Evolutionary conservation across 2,888 invertebrate species (phyloP).

Genomic region (Andrena chrysosceles): DNA sequence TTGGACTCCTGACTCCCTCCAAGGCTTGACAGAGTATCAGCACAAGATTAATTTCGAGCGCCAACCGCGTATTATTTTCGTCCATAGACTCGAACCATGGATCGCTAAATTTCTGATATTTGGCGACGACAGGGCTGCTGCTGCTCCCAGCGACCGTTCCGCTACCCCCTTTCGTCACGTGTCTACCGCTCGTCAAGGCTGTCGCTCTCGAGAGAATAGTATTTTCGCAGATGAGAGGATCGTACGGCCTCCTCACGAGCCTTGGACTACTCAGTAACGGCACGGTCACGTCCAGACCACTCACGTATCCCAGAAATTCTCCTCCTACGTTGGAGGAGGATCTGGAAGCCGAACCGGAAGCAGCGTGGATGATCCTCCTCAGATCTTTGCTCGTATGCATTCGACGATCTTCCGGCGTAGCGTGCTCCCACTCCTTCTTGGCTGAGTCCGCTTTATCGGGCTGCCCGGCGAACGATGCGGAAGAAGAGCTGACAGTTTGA

Average conservation of each 20-base stretch:
- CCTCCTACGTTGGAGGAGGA: conserved; percentile 59
- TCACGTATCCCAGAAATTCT: conserved; percentile 77
- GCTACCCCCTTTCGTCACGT: conserved; percentile 72
- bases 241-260: conserved; percentile 81
- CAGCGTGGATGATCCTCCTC: conserved; percentile 77
- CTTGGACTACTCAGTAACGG: conserved; percentile 81
- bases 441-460: conserved; percentile 80
- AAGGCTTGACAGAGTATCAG: conserved; percentile 82
- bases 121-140: conserved; percentile 60
- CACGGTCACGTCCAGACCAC: conserved; percentile 79
- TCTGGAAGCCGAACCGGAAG: conserved; percentile 66
- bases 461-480: conserved; percentile 49
- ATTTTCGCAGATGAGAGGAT: conserved; percentile 83
- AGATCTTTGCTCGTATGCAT: conserved; percentile 80
- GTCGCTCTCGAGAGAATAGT: conserved; percentile 82
- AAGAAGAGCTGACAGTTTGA: conserved; percentile 47
- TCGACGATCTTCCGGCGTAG: conserved; percentile 79
- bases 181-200: conserved; percentile 76
- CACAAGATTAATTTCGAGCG: conserved; percentile 82
- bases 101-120: conserved; percentile 72
- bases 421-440: conserved; percentile 82
- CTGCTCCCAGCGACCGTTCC: conserved; percentile 17
- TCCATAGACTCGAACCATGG: conserved; percentile 84
- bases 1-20: conserved; percentile 81
- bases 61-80: conserved; percentile 81